These are phyloP conservation scores for Thymallus thymallus DNA, from an alignment of 2,113 vertebrate genomes.

Conservation along the genomic window DNA sequence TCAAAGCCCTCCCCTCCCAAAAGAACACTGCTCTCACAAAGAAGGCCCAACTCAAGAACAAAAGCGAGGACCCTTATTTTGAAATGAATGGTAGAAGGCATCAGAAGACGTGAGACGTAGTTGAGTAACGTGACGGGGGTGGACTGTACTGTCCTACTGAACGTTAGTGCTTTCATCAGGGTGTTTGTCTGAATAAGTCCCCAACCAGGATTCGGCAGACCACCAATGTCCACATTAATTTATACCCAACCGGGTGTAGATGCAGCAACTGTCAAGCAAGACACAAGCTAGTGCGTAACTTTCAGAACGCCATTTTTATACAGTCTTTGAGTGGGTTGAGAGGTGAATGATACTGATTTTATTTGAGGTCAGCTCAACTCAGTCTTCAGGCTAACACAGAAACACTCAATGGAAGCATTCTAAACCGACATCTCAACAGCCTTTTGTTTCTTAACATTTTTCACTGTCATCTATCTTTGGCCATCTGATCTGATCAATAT, in stretches of 20 bases:
- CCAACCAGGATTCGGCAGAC: background rate
- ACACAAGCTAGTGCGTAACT: background rate
- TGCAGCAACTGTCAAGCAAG: background rate
- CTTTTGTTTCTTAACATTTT: background rate
- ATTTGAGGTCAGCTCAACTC: background rate
- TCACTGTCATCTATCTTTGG: background rate
- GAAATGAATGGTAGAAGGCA: slow-evolving; percentile 84
- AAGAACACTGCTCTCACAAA: slow-evolving; percentile 27
- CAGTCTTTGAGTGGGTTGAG: background rate
- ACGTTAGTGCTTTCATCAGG: background rate
- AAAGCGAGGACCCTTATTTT: slow-evolving; percentile 82
- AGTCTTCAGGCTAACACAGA: background rate
- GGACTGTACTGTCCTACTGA: background rate
- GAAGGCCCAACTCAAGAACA: slow-evolving; percentile 47
- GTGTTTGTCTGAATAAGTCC: background rate
- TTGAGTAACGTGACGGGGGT: background rate
- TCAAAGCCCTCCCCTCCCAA: background rate
- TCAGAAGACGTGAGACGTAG: slow-evolving; percentile 34
- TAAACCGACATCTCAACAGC: background rate
- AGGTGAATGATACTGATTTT: background rate
- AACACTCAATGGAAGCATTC: background rate
- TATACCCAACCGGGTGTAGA: background rate
- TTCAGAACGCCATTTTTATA: background rate
- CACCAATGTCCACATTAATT: background rate
- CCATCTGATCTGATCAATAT: background rate